A percentile compares a stretch with the other conserved stretches of the same genome.
Evolutionary conservation across 2,113 vertebrate species (phyloP).

Genomic region (Microtus richardsoni): DNA sequence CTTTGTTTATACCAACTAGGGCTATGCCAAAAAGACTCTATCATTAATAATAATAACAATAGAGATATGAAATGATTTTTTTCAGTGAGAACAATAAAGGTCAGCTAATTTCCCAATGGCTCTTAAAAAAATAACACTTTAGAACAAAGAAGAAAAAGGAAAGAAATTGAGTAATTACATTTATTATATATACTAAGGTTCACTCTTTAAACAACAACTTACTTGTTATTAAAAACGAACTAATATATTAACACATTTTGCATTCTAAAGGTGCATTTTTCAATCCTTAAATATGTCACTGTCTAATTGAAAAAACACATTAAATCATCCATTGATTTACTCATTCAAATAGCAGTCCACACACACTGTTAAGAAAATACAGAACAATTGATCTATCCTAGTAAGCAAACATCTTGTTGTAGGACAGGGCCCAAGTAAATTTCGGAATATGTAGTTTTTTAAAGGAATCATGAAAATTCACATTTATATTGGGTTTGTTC

Average conservation of each 20-base stretch:
- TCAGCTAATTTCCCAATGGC: background rate
- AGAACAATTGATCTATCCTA: background rate
- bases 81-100: background rate
- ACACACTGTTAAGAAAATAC: background rate
- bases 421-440: background rate
- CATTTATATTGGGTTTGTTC: background rate
- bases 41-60: background rate
- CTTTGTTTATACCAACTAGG: background rate
- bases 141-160: background rate
- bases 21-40: background rate
- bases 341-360: background rate
- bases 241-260: background rate
- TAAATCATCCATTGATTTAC: background rate
- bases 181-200: background rate
- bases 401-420: background rate
- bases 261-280: background rate
- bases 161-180: background rate
- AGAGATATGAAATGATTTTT: background rate
- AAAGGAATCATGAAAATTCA: background rate
- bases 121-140: background rate
- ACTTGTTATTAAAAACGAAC: background rate
- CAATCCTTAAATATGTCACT: background rate
- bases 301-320: background rate
- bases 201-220: background rate
- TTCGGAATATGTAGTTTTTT: background rate